Percentiles rank a stretch among this genome's conserved stretches.
Evolutionary conservation across 2,888 invertebrate species (phyloP).

Genomic region (Mesodorylaimus sp.): DNA sequence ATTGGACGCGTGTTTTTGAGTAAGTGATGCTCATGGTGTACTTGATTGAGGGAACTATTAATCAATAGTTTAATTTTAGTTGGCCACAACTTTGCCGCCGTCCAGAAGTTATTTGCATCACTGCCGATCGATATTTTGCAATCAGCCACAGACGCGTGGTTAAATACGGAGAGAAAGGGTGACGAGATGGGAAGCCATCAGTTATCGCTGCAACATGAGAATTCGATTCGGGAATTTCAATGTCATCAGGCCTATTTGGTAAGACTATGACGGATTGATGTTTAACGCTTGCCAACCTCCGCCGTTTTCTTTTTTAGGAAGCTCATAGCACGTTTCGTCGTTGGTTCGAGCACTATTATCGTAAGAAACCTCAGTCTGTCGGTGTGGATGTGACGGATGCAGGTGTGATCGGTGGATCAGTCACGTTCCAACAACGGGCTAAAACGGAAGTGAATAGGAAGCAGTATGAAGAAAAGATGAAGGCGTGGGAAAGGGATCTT

Average conservation of each 20-base stretch:
- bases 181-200: conserved; percentile 32
- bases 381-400: conserved; percentile 12
- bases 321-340: conserved; percentile 69
- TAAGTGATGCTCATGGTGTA: conserved; percentile 16
- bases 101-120: conserved; percentile 48
- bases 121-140: conserved; percentile 11
- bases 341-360: conserved; percentile 66
- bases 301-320: conserved; percentile 36
- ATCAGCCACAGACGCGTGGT: neutral
- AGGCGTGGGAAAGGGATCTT: conserved; percentile 43
- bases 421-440: conserved; percentile 62
- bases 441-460: conserved; percentile 65
- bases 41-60: conserved; percentile 2
- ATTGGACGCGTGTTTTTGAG: conserved; percentile 61
- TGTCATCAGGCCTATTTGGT: conserved; percentile 65
- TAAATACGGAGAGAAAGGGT: neutral
- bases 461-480: conserved; percentile 56
- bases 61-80: conserved; percentile 32
- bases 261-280: conserved; percentile 12
- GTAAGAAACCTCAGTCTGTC: conserved; percentile 47
- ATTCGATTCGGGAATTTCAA: conserved; percentile 56
- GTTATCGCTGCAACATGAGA: conserved; percentile 38
- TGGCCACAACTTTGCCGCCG: conserved; percentile 60
- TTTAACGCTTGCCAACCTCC: neutral
- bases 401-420: conserved; percentile 20